Conservation (phyloP, 2,113 vertebrate genomes). For the Laterallus jamaicensis region DNA sequence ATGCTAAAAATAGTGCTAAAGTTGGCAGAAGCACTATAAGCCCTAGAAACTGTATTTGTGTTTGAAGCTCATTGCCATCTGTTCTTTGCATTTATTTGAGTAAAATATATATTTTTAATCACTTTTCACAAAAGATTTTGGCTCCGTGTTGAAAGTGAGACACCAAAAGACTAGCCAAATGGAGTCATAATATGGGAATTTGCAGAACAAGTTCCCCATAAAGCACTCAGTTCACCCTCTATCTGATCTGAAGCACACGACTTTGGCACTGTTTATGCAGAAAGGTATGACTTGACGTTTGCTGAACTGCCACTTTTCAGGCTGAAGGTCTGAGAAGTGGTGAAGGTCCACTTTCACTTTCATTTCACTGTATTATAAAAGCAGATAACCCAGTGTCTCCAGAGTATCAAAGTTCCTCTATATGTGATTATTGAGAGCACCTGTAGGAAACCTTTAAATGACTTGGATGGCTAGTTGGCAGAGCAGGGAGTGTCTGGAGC, state of each 20-base stretch:
- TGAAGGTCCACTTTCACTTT: not conserved
- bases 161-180: slow-evolving; percentile 10
- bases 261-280: not conserved
- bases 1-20: slow-evolving; percentile 49
- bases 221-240: not conserved
- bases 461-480: not conserved
- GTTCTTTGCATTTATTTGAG: slow-evolving; percentile 45
- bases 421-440: not conserved
- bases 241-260: not conserved
- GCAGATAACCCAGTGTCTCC: not conserved
- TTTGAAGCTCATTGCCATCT: slow-evolving; percentile 48
- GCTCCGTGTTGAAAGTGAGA: slow-evolving; percentile 14
- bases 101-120: slow-evolving; percentile 35
- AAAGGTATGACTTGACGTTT: not conserved
- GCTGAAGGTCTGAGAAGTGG: not conserved
- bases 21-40: slow-evolving; percentile 27
- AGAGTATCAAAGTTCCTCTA: not conserved
- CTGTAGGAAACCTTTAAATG: not conserved
- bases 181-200: not conserved
- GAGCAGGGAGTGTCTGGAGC: not conserved
- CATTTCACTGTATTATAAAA: not conserved
- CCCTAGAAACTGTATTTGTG: slow-evolving; percentile 13
- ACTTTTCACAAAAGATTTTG: slow-evolving; percentile 14
- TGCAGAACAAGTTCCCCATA: not conserved
- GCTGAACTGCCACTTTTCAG: not conserved